phyloP scores from a whole-genome alignment of 2,888 invertebrate genomes.

The Agelastica alni region DNA sequence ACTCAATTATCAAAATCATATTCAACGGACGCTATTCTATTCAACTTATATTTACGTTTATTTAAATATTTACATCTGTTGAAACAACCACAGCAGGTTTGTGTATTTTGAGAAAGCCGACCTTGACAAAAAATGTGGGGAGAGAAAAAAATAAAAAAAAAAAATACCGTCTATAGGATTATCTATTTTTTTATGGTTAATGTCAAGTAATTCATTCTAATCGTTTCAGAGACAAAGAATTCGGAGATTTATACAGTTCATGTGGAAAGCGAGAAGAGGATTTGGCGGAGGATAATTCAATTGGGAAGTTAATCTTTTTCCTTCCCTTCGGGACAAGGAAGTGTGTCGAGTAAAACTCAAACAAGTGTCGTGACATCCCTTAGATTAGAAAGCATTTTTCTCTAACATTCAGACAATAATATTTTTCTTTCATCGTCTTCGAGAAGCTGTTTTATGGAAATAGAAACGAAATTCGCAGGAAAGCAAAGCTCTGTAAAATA shows the following conservation, averaged over 20 bases:
- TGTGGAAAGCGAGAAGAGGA: not conserved
- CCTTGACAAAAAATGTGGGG: too few species aligned
- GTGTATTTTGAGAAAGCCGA: too few species aligned
- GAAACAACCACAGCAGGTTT: too few species aligned
- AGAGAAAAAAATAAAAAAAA: too few species aligned
- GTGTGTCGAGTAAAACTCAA: conserved; percentile 26
- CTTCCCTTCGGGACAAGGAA: not conserved
- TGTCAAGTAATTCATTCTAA: too few species aligned
- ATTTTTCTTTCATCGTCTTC: conserved; percentile 55
- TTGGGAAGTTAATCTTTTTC: conserved; percentile 11
- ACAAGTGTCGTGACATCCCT: conserved; percentile 35
- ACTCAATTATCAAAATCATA: too few species aligned
- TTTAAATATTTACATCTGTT: too few species aligned
- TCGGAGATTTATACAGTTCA: not conserved
- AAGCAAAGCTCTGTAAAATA: conserved; percentile 42
- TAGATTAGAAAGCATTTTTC: conserved; percentile 39
- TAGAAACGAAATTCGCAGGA: conserved; percentile 38
- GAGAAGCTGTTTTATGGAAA: conserved; percentile 40
- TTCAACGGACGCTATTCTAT: too few species aligned
- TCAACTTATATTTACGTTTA: too few species aligned
- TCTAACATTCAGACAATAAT: conserved; percentile 48
- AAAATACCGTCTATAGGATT: too few species aligned
- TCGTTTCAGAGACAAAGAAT: too few species aligned
- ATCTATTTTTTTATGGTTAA: too few species aligned
- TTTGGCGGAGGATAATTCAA: conserved; percentile 6